These are phyloP conservation scores for Drosophila bipectinata DNA, from an alignment of 1,140 invertebrate genomes.

Conservation along the genomic window DNA sequence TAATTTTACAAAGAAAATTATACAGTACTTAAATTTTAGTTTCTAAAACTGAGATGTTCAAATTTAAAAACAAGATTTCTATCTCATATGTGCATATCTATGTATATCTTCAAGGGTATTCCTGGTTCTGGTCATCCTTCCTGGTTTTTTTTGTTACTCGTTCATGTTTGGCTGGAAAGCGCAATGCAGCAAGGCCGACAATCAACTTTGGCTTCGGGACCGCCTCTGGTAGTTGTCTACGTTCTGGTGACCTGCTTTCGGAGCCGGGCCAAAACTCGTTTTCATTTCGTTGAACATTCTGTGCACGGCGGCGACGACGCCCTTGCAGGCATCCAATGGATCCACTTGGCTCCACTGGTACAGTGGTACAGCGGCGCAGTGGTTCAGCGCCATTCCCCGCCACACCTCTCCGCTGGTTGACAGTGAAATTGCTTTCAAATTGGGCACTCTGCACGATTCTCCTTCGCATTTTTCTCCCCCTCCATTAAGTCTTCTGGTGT, in stretches of 20 bases:
- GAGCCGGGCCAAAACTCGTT: slow-evolving; percentile 64
- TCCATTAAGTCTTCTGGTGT: slow-evolving; percentile 55
- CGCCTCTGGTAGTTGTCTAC: slow-evolving; percentile 45
- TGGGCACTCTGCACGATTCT: slow-evolving; percentile 59
- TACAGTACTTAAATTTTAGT: no score
- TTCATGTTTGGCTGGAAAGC: slow-evolving; percentile 48
- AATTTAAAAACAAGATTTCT: not conserved
- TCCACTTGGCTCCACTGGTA: slow-evolving; percentile 26
- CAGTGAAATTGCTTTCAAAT: slow-evolving; percentile 75
- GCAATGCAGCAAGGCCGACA: slow-evolving; percentile 61
- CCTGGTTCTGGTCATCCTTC: not conserved
- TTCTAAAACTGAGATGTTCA: no score
- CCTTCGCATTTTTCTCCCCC: slow-evolving; percentile 21
- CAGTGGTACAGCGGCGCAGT: not conserved
- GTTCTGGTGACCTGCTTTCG: slow-evolving; percentile 75
- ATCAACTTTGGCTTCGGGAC: slow-evolving; percentile 46
- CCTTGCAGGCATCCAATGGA: slow-evolving; percentile 56
- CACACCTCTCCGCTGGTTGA: slow-evolving; percentile 38
- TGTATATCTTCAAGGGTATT: not conserved
- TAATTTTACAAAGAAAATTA: not conserved
- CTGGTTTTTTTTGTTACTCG: not conserved
- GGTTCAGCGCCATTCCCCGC: slow-evolving; percentile 10
- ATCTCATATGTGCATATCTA: no score
- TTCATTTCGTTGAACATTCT: slow-evolving; percentile 71
- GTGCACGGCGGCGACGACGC: slow-evolving; percentile 52